Evolutionary conservation across 2,888 invertebrate species (phyloP).

Genomic region (Mantis religiosa): DNA sequence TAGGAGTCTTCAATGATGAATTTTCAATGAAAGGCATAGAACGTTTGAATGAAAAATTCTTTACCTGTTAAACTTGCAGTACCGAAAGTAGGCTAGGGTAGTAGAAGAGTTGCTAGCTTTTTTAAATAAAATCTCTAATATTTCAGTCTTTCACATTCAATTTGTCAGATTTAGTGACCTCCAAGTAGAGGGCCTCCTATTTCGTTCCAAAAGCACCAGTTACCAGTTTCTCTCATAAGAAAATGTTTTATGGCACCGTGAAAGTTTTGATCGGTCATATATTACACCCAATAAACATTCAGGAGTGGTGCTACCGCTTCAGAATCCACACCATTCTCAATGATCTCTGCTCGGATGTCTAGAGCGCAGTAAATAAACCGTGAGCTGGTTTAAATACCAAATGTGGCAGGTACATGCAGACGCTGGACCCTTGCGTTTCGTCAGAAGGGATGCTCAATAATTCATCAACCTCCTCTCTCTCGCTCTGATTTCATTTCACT

Average conservation of each 20-base stretch:
- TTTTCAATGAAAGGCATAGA: no score
- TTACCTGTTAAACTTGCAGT: no score
- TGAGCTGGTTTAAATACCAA: background rate
- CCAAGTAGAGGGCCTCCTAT: no score
- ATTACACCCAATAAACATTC: background rate
- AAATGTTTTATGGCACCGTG: background rate
- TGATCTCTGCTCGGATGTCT: background rate
- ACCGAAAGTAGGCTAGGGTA: no score
- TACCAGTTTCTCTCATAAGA: no score
- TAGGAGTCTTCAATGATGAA: no score
- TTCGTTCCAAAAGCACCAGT: no score
- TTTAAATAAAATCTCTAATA: no score
- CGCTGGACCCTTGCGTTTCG: background rate
- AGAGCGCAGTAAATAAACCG: background rate
- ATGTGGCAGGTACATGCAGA: background rate
- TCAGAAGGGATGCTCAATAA: background rate
- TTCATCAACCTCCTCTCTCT: background rate
- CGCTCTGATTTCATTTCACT: background rate
- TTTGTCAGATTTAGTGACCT: no score
- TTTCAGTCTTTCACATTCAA: no score
- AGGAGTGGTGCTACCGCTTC: background rate
- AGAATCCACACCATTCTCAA: background rate
- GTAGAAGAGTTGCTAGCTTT: no score
- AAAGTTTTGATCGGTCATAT: background rate
- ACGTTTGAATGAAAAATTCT: no score